Percentiles rank a stretch among this genome's conserved stretches.
phyloP scores from a whole-genome alignment of 2,113 vertebrate species.

The Chloebia gouldiae region DNA sequence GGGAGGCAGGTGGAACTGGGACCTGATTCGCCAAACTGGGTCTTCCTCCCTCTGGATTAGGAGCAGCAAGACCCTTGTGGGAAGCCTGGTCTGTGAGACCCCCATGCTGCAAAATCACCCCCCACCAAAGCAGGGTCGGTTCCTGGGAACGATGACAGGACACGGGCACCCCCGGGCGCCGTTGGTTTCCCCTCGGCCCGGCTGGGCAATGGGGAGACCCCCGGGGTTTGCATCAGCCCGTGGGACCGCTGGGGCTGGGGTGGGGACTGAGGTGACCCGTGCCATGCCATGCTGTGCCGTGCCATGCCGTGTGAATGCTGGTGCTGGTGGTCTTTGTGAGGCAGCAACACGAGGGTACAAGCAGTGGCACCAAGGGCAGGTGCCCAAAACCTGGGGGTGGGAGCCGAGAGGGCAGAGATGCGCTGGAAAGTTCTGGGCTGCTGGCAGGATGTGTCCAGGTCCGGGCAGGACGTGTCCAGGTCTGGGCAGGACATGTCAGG shows the following conservation, averaged over 20 bases:
- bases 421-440: neutral
- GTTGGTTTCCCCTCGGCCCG: neutral
- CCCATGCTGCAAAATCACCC: neutral
- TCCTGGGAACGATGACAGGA: neutral
- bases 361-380: rapidly evolving
- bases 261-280: neutral
- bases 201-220: neutral
- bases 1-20: neutral
- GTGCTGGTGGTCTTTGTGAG: neutral
- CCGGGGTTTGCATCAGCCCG: rapidly evolving
- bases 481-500: no score
- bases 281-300: neutral
- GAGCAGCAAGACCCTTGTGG: neutral
- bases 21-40: rapidly evolving
- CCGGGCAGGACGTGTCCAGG: neutral
- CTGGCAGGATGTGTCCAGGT: neutral
- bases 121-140: rapidly evolving
- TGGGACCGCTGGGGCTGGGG: neutral
- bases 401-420: neutral
- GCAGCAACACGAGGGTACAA: neutral
- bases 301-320: neutral
- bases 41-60: neutral
- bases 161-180: rapidly evolving
- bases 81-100: neutral
- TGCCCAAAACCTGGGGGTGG: rapidly evolving